Evolutionary conservation across 92 coral and sea anemone genomes (phyloP).

Genomic region (Blastomussa wellsi): DNA sequence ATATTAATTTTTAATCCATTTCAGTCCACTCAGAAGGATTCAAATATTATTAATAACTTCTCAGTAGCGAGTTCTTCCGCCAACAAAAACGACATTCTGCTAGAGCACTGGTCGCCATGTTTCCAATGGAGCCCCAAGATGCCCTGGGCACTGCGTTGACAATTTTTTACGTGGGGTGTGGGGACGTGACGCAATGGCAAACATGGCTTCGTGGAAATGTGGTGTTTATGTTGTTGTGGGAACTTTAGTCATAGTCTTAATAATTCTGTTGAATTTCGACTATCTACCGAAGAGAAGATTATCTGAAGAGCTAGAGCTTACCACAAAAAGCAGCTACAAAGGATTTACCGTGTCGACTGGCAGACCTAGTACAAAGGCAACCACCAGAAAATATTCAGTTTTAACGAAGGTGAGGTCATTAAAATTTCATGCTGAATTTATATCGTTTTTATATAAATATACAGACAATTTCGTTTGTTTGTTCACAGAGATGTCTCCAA

Average conservation of each 20-base stretch:
- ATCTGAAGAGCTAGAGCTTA: conserved; percentile 35
- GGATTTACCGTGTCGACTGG: conserved; percentile 12
- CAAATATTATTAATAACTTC: too few species aligned
- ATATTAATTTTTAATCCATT: too few species aligned
- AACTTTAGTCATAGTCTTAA: conserved; percentile 31
- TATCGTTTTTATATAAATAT: background rate
- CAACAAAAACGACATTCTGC: too few species aligned
- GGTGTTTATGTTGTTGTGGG: conserved; percentile 45
- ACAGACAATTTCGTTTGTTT: background rate
- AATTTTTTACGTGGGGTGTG: background rate
- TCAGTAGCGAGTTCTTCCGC: too few species aligned
- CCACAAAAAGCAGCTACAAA: conserved; percentile 31
- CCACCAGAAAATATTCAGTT: background rate
- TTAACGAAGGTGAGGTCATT: conserved; percentile 24
- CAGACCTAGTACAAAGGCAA: conserved; percentile 12
- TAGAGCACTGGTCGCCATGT: too few species aligned
- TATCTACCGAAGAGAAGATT: conserved; percentile 60
- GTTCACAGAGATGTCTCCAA: background rate
- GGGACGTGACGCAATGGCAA: conserved; percentile 6
- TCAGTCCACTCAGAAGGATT: too few species aligned
- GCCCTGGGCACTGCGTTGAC: background rate
- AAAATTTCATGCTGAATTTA: conserved; percentile 22
- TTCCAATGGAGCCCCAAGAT: too few species aligned
- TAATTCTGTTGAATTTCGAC: conserved; percentile 68
- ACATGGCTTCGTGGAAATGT: conserved; percentile 68